A percentile compares a stretch with the other conserved stretches of the same genome.
These are phyloP conservation scores for Acrocera orbiculus DNA, from an alignment of 2,888 invertebrate species.

Conservation along the genomic window DNA sequence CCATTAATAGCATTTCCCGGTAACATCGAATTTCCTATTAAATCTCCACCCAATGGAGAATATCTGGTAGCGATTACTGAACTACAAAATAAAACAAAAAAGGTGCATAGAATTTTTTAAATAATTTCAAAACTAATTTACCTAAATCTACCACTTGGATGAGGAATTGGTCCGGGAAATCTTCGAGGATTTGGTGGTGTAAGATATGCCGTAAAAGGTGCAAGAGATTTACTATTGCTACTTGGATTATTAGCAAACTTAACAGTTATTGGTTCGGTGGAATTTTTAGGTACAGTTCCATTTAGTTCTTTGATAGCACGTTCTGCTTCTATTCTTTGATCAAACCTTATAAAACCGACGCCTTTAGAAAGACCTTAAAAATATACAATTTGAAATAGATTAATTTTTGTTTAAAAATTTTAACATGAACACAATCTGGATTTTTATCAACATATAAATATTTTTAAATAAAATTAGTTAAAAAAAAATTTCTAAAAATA, in stretches of 20 bases:
- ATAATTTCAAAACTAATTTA: constrained; percentile 10
- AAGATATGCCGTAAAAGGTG: constrained; percentile 68
- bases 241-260: constrained; percentile 91
- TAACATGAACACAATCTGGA: no score
- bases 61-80: constrained; percentile 42
- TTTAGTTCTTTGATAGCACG: constrained; percentile 81
- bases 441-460: no score
- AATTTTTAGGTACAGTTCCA: constrained; percentile 76
- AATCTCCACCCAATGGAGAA: constrained; percentile 72
- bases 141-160: constrained; percentile 30
- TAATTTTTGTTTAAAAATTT: no score
- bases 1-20: constrained; percentile 72
- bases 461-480: no score
- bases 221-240: constrained; percentile 67
- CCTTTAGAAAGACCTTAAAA: constrained; percentile 73
- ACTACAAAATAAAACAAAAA: no score
- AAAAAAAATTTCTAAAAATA: no score
- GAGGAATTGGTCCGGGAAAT: constrained; percentile 55
- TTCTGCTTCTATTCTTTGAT: constrained; percentile 82
- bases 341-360: constrained; percentile 87
- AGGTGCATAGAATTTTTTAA: not conserved
- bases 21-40: constrained; percentile 57
- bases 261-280: constrained; percentile 79
- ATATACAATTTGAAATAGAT: no score
- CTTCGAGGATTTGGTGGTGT: constrained; percentile 60